Evolutionary conservation across 92 coral and sea anemone species (phyloP).

Genomic region (Umimayanthus kanabou): DNA sequence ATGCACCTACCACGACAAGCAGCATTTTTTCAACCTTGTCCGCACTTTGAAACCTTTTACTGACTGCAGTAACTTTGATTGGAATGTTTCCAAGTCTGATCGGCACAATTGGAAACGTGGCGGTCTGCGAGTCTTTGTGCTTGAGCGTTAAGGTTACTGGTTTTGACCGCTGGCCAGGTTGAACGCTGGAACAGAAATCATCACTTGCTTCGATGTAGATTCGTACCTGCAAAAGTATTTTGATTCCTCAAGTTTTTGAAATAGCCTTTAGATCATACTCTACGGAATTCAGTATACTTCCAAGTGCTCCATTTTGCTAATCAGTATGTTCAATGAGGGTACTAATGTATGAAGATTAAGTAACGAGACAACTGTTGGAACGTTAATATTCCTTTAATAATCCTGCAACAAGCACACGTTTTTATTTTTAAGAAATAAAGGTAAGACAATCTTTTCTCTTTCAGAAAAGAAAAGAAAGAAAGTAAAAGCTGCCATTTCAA

Average conservation of each 20-base stretch:
- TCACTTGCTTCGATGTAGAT: conserved; percentile 62
- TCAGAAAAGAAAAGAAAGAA: too few species aligned
- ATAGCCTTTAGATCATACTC: neutral
- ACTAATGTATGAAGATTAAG: too few species aligned
- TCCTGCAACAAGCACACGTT: too few species aligned
- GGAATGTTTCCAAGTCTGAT: conserved; percentile 70
- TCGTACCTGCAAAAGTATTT: conserved; percentile 43
- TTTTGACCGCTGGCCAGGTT: conserved; percentile 41
- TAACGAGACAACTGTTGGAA: too few species aligned
- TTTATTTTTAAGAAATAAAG: too few species aligned
- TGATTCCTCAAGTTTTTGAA: too few species aligned
- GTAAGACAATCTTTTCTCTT: too few species aligned
- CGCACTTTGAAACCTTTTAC: conserved; percentile 12
- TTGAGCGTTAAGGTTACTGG: conserved; percentile 38
- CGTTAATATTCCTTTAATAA: too few species aligned
- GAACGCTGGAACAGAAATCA: conserved; percentile 71
- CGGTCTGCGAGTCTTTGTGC: conserved; percentile 58
- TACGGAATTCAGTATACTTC: too few species aligned
- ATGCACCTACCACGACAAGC: conserved; percentile 66
- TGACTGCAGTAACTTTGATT: conserved; percentile 53
- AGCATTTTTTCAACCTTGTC: conserved; percentile 55
- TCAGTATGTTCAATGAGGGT: too few species aligned
- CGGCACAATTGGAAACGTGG: conserved; percentile 86
- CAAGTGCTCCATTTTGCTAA: too few species aligned
- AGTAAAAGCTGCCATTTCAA: too few species aligned